phyloP scores from a whole-genome alignment of 2,888 invertebrate species.

The Sinopyrophorus schimmeli region DNA sequence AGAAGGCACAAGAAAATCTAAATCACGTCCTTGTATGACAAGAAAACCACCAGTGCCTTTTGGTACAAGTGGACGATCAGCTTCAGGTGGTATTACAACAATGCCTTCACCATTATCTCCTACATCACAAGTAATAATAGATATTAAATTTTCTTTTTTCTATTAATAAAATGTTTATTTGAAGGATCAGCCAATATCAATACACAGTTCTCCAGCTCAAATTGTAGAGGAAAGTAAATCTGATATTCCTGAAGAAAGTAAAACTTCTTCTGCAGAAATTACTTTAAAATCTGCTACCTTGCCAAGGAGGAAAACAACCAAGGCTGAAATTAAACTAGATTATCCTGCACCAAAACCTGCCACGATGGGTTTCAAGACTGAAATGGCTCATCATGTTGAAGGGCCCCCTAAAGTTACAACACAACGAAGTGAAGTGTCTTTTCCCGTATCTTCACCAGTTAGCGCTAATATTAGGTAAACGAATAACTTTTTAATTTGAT shows the following conservation, averaged over 20 bases:
- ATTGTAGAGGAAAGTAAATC: conserved; percentile 31
- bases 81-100: conserved; percentile 61
- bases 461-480: not conserved
- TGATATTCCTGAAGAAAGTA: conserved; percentile 48
- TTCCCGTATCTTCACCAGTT: conserved; percentile 54
- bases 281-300: conserved; percentile 69
- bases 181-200: conserved; percentile 13
- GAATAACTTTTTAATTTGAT: not conserved
- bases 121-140: too few relatives aligned
- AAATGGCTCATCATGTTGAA: conserved; percentile 63
- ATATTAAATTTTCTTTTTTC: too few relatives aligned
- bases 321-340: conserved; percentile 66
- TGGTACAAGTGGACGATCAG: conserved; percentile 59
- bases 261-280: conserved; percentile 67
- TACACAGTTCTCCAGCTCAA: conserved; percentile 30
- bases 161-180: too few relatives aligned
- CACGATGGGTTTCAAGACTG: conserved; percentile 62
- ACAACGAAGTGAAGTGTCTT: conserved; percentile 61
- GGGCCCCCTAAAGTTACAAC: conserved; percentile 53
- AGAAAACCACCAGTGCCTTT: conserved; percentile 70
- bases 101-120: conserved; percentile 43
- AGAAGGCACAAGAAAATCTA: conserved; percentile 54
- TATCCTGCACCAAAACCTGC: conserved; percentile 55
- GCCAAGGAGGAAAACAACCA: conserved; percentile 66
- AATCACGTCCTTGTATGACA: conserved; percentile 54